Conservation (phyloP, 2,113 vertebrate species). For the Odontesthes bonariensis region DNA sequence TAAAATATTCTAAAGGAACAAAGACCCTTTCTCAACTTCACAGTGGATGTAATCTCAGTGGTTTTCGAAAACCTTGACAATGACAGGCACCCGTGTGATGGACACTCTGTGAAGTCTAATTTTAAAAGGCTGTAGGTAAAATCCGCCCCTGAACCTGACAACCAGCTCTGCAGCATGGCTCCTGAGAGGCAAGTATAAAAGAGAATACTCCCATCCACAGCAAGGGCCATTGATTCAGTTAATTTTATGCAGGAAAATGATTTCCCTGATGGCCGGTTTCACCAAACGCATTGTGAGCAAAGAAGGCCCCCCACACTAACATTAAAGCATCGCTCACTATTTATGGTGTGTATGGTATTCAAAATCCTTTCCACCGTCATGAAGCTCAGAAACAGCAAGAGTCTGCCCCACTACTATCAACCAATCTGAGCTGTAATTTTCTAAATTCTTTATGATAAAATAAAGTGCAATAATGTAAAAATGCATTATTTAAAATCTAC, state of each 20-base stretch:
- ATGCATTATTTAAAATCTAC: slow-evolving; percentile 17
- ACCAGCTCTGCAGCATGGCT: slow-evolving; percentile 48
- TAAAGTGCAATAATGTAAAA: slow-evolving; percentile 11
- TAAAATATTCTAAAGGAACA: slow-evolving; percentile 9
- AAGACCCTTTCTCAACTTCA: slow-evolving; percentile 52
- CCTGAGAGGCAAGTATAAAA: slow-evolving; percentile 76
- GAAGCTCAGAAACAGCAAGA: slow-evolving; percentile 24
- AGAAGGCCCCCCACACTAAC: slow-evolving; percentile 70
- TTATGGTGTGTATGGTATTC: slow-evolving; percentile 68
- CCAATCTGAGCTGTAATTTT: slow-evolving; percentile 12
- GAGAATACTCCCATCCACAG: slow-evolving; percentile 67
- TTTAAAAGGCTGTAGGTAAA: slow-evolving; percentile 60
- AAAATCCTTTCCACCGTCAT: slow-evolving; percentile 46
- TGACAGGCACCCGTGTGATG: slow-evolving; percentile 63
- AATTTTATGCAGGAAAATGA: slow-evolving; percentile 84
- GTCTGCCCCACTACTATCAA: slow-evolving; percentile 29
- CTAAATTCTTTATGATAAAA: slow-evolving; percentile 20
- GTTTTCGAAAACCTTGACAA: slow-evolving; percentile 59
- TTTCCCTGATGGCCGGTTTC: slow-evolving; percentile 81
- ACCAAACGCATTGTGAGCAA: slow-evolving; percentile 65
- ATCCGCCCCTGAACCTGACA: slow-evolving; percentile 63
- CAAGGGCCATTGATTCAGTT: slow-evolving; percentile 81
- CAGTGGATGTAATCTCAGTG: slow-evolving; percentile 46
- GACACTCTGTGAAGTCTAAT: slow-evolving; percentile 55
- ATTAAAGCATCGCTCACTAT: slow-evolving; percentile 73